Evolutionary conservation across 1,140 invertebrate genomes (phyloP).

Genomic region (Portunus trituberculatus): DNA sequence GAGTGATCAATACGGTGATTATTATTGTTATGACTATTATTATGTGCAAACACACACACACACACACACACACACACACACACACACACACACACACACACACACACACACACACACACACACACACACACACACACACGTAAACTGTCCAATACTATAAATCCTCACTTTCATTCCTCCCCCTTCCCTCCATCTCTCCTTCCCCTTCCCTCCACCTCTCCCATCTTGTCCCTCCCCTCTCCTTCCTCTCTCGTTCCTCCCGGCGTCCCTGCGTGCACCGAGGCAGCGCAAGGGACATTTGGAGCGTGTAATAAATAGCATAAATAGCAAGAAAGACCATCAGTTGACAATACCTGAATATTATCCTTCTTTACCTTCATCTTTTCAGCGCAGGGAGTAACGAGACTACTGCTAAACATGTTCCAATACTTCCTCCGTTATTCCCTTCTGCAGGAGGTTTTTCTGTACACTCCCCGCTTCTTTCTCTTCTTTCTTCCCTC

Average conservation of each 20-base stretch:
- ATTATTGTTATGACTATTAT: not conserved
- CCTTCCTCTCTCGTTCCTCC: not conserved
- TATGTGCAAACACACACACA: not conserved
- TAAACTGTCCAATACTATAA: not conserved
- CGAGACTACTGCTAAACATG: no score
- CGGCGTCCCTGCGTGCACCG: no score
- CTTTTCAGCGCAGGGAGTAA: no score
- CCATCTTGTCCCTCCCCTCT: no score
- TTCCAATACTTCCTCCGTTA: not conserved
- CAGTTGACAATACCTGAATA: no score
- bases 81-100: conserved; percentile 22
- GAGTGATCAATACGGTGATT: not conserved
- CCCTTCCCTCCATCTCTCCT: no score
- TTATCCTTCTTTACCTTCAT: no score
- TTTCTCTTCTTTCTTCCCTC: not conserved
- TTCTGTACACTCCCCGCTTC: no score
- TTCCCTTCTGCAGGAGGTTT: no score
- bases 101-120: conserved; percentile 33
- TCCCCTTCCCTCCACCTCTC: not conserved
- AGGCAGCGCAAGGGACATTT: no score
- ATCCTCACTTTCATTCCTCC: not conserved
- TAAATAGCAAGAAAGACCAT: no score
- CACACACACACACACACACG: not conserved
- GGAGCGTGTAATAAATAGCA: no score
- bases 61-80: not conserved